Percentiles rank a stretch among this genome's conserved stretches.
These are phyloP conservation scores for Tachina fera DNA, from an alignment of 2,888 invertebrate species.

Conservation along the genomic window DNA sequence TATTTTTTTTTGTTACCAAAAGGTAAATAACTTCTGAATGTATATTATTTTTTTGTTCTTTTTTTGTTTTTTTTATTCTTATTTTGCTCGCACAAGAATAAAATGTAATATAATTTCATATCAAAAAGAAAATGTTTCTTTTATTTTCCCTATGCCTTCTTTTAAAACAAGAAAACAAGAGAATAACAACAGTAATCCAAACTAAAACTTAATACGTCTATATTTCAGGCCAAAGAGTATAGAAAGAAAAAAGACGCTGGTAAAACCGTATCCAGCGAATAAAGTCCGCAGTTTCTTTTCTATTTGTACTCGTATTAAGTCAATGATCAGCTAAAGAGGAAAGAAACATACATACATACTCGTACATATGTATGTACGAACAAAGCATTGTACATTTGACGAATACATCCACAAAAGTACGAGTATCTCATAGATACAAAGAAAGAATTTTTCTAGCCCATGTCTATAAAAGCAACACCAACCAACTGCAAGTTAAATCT, in stretches of 20 bases:
- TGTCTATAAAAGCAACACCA: neutral
- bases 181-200: conserved; percentile 2
- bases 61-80: conserved; percentile 20
- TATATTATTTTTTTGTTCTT: conserved; percentile 13
- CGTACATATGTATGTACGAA: too few relatives aligned
- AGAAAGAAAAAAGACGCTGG: conserved; percentile 7
- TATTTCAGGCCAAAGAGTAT: conserved; percentile 19
- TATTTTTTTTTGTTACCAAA: neutral
- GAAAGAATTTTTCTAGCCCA: conserved; percentile 18
- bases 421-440: neutral
- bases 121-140: conserved; percentile 12
- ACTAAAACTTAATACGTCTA: conserved; percentile 16
- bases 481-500: conserved; percentile 4
- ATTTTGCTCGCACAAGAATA: conserved; percentile 17
- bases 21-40: conserved; percentile 43
- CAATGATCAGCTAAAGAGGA: conserved; percentile 26
- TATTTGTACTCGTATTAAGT: neutral
- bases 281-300: conserved; percentile 13
- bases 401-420: neutral
- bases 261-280: conserved; percentile 1
- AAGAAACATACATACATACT: neutral
- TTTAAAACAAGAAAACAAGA: neutral
- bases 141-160: conserved; percentile 1
- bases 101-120: conserved; percentile 39
- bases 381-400: neutral